Evolutionary conservation across 2,888 invertebrate genomes (phyloP).

Genomic region (Tribolium freemani): DNA sequence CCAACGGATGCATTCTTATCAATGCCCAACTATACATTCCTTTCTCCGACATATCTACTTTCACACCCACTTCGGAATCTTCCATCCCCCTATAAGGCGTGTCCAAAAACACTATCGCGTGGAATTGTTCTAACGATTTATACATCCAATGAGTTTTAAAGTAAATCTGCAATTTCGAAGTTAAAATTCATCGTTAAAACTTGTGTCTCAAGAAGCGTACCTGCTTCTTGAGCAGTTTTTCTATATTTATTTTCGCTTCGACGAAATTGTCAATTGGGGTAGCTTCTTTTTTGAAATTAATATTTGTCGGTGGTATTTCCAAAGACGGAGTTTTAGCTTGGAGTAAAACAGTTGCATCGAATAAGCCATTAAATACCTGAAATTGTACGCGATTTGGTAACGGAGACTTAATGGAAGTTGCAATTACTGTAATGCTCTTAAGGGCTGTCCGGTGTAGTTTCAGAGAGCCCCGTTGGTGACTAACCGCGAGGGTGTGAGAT

Average conservation of each 20-base stretch:
- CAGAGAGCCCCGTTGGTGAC: conserved; percentile 20
- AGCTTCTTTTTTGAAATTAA: conserved; percentile 79
- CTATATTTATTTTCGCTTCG: conserved; percentile 72
- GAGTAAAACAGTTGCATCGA: conserved; percentile 67
- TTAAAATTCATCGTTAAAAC: background rate
- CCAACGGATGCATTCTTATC: conserved; percentile 64
- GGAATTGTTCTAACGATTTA: conserved; percentile 60
- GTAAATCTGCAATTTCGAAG: conserved; percentile 51
- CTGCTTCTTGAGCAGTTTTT: conserved; percentile 55
- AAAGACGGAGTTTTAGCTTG: conserved; percentile 76
- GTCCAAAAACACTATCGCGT: conserved; percentile 62
- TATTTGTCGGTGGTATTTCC: conserved; percentile 75
- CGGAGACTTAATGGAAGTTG: conserved; percentile 34
- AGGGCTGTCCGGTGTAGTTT: conserved; percentile 39
- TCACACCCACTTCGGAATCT: conserved; percentile 63
- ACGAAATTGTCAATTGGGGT: conserved; percentile 76
- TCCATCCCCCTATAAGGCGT: conserved; percentile 68
- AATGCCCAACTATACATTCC: conserved; percentile 61
- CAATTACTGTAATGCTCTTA: conserved; percentile 40
- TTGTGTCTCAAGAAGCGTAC: conserved; percentile 47
- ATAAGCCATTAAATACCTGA: conserved; percentile 75
- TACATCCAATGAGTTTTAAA: conserved; percentile 57
- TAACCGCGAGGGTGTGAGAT: conserved; percentile 37
- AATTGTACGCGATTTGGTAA: conserved; percentile 48
- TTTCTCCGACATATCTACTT: conserved; percentile 60